Evolutionary conservation across 2,888 invertebrate species (phyloP).

Genomic region (Luperina testacea): DNA sequence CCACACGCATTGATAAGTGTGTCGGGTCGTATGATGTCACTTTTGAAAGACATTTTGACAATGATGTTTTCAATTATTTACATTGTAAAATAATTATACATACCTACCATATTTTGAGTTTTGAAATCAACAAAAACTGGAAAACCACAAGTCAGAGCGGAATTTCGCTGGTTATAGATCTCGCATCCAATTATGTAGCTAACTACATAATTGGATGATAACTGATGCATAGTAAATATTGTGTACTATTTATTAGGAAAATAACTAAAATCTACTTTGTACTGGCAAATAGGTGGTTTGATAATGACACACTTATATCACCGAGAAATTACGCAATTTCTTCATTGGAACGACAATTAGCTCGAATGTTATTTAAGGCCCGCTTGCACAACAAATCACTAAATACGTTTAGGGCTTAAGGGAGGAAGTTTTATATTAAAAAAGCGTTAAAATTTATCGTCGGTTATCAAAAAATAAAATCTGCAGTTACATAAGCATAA

Average conservation of each 20-base stretch:
- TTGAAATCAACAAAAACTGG: background rate
- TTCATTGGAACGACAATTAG: background rate
- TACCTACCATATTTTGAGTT: background rate
- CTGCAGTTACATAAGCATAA: too few relatives aligned
- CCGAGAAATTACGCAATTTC: constrained; percentile 8
- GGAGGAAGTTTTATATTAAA: too few relatives aligned
- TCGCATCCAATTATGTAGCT: background rate
- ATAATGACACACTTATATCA: constrained; percentile 1
- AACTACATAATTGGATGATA: too few relatives aligned
- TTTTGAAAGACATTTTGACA: background rate
- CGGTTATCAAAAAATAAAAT: too few relatives aligned
- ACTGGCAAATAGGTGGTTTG: constrained; percentile 23
- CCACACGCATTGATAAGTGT: background rate
- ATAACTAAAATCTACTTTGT: constrained; percentile 24
- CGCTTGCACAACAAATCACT: background rate
- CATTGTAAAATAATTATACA: background rate
- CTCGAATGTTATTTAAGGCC: background rate
- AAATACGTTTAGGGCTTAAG: background rate
- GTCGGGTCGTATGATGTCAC: background rate
- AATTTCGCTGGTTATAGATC: background rate
- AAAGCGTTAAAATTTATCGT: too few relatives aligned
- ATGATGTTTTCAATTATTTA: background rate
- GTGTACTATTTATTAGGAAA: background rate
- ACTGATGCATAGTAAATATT: background rate
- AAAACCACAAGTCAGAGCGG: background rate